Evolutionary conservation across 2,888 invertebrate genomes (phyloP).

Genomic region (Nephrocerus scutellatus): DNA sequence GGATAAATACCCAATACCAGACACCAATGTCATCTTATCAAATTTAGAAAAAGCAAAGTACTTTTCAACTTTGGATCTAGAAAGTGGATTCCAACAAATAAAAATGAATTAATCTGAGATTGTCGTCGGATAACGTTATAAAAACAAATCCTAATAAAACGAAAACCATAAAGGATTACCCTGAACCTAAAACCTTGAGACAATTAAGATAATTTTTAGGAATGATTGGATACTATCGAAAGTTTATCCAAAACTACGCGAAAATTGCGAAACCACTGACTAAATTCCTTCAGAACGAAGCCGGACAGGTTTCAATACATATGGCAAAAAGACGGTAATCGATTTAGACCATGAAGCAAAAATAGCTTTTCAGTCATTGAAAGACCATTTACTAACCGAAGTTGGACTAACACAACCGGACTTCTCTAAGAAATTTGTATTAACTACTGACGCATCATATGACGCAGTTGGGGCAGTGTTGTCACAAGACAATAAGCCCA

Average conservation of each 20-base stretch:
- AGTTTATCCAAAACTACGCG: slow-evolving; percentile 19
- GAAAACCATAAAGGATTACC: slow-evolving; percentile 19
- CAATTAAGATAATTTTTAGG: slow-evolving; percentile 22
- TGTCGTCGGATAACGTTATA: too few species aligned
- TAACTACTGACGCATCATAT: slow-evolving; percentile 33
- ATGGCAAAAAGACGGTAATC: slow-evolving; percentile 18
- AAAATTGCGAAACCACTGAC: slow-evolving; percentile 20
- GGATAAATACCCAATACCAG: too few species aligned
- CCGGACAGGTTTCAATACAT: slow-evolving; percentile 19
- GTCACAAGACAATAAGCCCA: slow-evolving; percentile 29
- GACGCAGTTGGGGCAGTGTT: slow-evolving; percentile 31
- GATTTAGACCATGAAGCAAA: slow-evolving; percentile 16
- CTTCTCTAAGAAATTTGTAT: slow-evolving; percentile 25
- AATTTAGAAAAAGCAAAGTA: too few species aligned
- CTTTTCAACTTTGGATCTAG: too few species aligned
- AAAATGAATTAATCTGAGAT: too few species aligned
- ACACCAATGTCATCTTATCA: too few species aligned
- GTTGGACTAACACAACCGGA: slow-evolving; percentile 17
- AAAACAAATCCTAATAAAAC: slow-evolving; percentile 19
- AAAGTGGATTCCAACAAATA: too few species aligned
- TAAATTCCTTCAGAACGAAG: slow-evolving; percentile 18
- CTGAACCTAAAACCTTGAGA: slow-evolving; percentile 19
- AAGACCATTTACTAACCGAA: slow-evolving; percentile 9
- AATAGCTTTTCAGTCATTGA: slow-evolving; percentile 9
- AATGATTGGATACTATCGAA: slow-evolving; percentile 14